Base-by-base conservation (phyloP, 1,140 invertebrate genomes). In the Delia radicum region DNA sequence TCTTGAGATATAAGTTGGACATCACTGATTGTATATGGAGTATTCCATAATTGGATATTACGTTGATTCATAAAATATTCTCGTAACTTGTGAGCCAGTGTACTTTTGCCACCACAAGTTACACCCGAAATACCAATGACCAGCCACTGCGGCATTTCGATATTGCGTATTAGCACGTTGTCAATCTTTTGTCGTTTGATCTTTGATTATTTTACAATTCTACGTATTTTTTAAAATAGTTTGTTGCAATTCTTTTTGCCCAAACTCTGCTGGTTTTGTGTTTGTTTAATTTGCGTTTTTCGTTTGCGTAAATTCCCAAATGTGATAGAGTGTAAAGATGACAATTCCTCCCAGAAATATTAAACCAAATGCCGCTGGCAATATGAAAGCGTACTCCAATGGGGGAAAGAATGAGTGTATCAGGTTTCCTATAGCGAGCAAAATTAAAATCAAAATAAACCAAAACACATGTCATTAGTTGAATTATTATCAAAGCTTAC, bases 61-160 rank as follows among this genome's bases (percentile, higher is more conserved):
- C 78, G 76, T 12, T 80, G 46, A 0, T 77, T 79, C 65, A 87
- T 82, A 21, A 90, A 87, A 28, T 86, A 86, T 55, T 90, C 82
- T 3, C 88, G 83, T 8, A 94, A 77, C 77, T 87, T 87, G 26
- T 87, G 88, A 0, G 93, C 89, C 18, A 95, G 78, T 0, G 93
- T 93, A 1, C 93, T 93, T 87, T 96, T 96, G 42, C 94, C 94
- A 65, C 93, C 92, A 78, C 92, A 93, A 0, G 94, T 95, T 3
- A 92, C 90, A 1, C 94, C 94, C 12, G 92, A 91, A 77, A 95
- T 89, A 24, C 92, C 94, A 74, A 95, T 88, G 12, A 94, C 82
- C 18, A 93, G 80, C 92, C 91, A 94, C 28, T 89, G 85, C 42
- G 86, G 85, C 78, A 80, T 83, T 28, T 29, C 62, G 24, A 10